Conservation (phyloP, 2,113 vertebrate species). For the Arenaria interpres region DNA sequence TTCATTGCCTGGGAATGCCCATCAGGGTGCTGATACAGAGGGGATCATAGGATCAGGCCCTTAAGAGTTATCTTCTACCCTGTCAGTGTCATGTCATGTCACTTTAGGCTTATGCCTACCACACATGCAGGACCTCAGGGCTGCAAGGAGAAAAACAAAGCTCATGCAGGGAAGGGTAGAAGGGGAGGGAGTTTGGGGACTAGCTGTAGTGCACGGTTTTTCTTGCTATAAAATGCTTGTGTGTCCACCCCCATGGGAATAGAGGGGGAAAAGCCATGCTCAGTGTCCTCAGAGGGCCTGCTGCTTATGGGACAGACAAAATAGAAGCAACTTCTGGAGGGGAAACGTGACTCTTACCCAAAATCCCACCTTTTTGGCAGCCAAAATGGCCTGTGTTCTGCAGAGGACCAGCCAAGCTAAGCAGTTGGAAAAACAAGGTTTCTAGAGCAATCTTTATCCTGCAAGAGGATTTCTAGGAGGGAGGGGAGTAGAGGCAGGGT, state of each 20-base stretch:
- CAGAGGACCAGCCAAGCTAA: conserved; percentile 4
- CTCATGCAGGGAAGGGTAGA: not conserved
- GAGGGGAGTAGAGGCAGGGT: conserved; percentile 3
- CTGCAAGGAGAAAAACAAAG: not conserved
- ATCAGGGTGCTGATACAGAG: not conserved
- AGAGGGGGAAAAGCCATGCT: not conserved
- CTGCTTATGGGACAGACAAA: not conserved
- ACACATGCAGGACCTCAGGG: not conserved
- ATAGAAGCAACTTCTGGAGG: not conserved
- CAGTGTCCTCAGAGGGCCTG: not conserved
- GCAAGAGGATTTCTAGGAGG: conserved; percentile 4
- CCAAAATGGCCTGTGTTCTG: not conserved
- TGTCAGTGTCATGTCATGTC: not conserved
- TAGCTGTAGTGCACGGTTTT: not conserved
- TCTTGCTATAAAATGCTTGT: not conserved
- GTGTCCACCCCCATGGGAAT: not conserved
- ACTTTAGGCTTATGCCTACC: not conserved
- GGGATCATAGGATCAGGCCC: not conserved
- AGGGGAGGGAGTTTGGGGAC: not conserved
- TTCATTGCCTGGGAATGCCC: not conserved
- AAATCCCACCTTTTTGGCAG: not conserved
- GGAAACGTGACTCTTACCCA: not conserved
- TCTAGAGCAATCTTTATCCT: conserved; percentile 18
- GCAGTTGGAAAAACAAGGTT: not conserved
- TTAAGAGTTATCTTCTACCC: not conserved